Base-by-base conservation (phyloP, 2,888 invertebrate species). In the Neria commutata region DNA sequence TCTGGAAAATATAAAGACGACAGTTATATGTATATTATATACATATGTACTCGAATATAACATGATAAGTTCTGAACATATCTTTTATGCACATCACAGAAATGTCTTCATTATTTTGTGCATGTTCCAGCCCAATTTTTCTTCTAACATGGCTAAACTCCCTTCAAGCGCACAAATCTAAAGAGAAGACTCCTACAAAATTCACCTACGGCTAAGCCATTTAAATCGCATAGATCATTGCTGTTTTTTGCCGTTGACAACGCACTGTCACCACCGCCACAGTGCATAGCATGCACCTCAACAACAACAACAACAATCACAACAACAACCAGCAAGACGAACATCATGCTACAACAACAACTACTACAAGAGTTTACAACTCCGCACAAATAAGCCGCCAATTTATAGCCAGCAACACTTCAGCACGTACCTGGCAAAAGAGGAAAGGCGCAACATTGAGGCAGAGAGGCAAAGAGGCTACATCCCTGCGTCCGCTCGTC, bases 251-350 rank as follows among this genome's bases (percentile, higher is more conserved):
- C 66, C 68, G 74, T 69, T 75, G 74, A 75, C 74, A 74, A 65
- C 66, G 59, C 64, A 70, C 73, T 75, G 74, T 75, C 73, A 75
- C 74, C 74, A 74, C 73, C 65, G 42, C 42, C 42, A 19, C 10
- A 37, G 37, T 14, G n/a, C 37, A 37, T 6, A 17, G 6, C n/a
- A n/a, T n/a, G n/a, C 56, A 58, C 14, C 54, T 67, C 60, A 68
- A 63, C 67, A 61, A 25, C 61, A 65, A 24, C 48, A 58, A 49
- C 51, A 56, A 52, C 56, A 56, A 56, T 14, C n/a, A 14, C 6
- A n/a, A 8, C 42, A 6, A 4, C n/a, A n/a, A n/a, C n/a, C n/a
- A n/a, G n/a, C n/a, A n/a, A n/a, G n/a, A n/a, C n/a, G n/a, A n/a
- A n/a, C 42, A 37, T 11, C n/a, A 42, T 42, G 23, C 21, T 17